Evolutionary conservation across 30 jellyfish, hydroid and myxozoan genomes (phyloP).

Genomic region (Cassiopea xamachana): DNA sequence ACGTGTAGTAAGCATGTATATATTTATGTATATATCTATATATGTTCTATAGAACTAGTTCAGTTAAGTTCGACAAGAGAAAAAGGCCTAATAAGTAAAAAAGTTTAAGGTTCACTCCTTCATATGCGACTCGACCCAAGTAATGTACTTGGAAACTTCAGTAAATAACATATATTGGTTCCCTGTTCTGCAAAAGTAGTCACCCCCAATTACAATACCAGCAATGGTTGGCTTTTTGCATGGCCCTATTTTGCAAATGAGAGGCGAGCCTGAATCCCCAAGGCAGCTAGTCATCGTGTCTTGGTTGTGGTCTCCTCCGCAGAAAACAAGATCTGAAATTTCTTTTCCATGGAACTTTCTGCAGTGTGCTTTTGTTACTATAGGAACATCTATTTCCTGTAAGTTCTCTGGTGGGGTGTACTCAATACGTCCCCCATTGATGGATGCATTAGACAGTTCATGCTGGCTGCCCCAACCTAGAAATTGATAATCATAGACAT

Average conservation of each 20-base stretch:
- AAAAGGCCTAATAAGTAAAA: background rate
- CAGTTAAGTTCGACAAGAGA: no score
- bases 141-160: conserved; percentile 56
- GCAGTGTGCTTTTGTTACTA: conserved; percentile 35
- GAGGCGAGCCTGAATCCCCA: conserved; percentile 85
- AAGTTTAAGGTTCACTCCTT: background rate
- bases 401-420: conserved; percentile 33
- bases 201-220: conserved; percentile 67
- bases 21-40: no score
- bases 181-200: conserved; percentile 53
- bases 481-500: background rate
- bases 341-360: conserved; percentile 32
- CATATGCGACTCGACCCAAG: conserved; percentile 28
- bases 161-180: conserved; percentile 50
- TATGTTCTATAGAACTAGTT: no score
- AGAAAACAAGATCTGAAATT: conserved; percentile 34
- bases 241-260: conserved; percentile 21
- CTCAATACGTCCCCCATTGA: background rate
- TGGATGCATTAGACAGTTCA: background rate
- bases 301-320: conserved; percentile 48
- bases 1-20: no score
- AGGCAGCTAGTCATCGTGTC: conserved; percentile 48
- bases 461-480: conserved; percentile 68
- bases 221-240: conserved; percentile 23
- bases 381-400: conserved; percentile 68